Evolutionary conservation across 2,113 vertebrate species (phyloP).

Genomic region (Bettongia penicillata): DNA sequence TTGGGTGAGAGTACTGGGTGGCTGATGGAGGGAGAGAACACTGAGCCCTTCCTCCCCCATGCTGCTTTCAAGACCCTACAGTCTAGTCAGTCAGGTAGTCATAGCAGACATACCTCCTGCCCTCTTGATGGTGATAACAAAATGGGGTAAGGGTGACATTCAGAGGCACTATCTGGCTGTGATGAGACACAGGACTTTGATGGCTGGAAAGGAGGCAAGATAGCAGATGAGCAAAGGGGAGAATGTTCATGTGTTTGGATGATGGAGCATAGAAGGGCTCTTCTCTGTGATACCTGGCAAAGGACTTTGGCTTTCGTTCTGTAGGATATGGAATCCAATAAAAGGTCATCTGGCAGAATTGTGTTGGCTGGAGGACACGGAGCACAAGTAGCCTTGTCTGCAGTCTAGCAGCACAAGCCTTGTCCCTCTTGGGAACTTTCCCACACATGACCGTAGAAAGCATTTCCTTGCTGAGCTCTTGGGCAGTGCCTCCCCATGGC

Average conservation of each 20-base stretch:
- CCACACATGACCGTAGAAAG: not conserved
- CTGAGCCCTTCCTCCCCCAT: no score
- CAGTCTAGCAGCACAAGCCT: not conserved
- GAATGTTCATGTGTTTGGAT: not conserved
- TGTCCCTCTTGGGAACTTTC: not conserved
- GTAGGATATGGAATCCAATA: not conserved
- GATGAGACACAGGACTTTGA: not conserved
- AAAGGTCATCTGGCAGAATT: not conserved
- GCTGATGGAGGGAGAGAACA: no score
- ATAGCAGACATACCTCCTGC: rapidly evolving
- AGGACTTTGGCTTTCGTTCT: no score
- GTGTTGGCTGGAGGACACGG: not conserved
- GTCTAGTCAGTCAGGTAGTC: no score
- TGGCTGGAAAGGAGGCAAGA: not conserved
- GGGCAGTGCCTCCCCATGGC: not conserved
- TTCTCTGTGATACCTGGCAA: not conserved
- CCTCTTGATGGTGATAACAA: not conserved
- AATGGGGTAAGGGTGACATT: not conserved
- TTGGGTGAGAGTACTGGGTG: no score
- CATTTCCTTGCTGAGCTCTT: not conserved
- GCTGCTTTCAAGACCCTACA: not conserved
- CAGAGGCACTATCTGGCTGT: not conserved
- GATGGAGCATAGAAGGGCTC: not conserved
- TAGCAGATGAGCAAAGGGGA: not conserved
- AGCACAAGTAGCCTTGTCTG: not conserved